Evolutionary conservation across 2,888 invertebrate genomes (phyloP), one percentile per base, ranked within the genome.

Genomic region (Drosophila lutescens): DNA sequence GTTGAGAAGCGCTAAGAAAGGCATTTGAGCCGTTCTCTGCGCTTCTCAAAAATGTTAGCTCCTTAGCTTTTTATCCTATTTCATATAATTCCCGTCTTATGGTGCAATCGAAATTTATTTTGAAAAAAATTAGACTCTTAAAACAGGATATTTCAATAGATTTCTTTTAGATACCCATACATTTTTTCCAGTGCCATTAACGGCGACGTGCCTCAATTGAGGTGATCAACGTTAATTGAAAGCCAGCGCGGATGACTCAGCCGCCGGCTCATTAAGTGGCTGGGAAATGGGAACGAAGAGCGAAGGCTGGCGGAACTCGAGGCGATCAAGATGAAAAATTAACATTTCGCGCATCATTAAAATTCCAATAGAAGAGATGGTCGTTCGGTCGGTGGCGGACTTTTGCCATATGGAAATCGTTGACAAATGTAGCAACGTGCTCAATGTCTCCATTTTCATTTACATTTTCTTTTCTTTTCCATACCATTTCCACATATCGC

Each of bases 201-300:
- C 61, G 53, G 79, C 76, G 77, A 84, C 84, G 79, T 88, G 82
- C 89, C 72, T 87, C 90, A 90, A 91, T 91, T 91, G 89, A 91
- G 90, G 90, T 90, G 90, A 91, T 91, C 90, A 90, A 87, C 88
- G 85, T 91, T 90, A 91, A 91, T 91, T 90, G 88, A 90, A 87
- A 84, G 87, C 84, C 87, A 88, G 80, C 81, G 51, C 41, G 51
- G 71, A 50, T 84, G 62, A 73, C 58, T 74, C 68, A 75, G 68
- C 68, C 55, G 57, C 43, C 47, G 47, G 49, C 65, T 60, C 53
- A 74, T 73, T 71, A 74, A 72, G 73, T 72, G 55, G 55, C 62
- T 71, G 72, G 61, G 61, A 71, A 50, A 71, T 34, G 34, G 46
- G 47, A 68, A 36, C 17, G 49, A 17, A 49, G 46, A 68, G 30